phyloP scores from a whole-genome alignment of 1,140 invertebrate genomes.

The Drosophila pectinifera region DNA sequence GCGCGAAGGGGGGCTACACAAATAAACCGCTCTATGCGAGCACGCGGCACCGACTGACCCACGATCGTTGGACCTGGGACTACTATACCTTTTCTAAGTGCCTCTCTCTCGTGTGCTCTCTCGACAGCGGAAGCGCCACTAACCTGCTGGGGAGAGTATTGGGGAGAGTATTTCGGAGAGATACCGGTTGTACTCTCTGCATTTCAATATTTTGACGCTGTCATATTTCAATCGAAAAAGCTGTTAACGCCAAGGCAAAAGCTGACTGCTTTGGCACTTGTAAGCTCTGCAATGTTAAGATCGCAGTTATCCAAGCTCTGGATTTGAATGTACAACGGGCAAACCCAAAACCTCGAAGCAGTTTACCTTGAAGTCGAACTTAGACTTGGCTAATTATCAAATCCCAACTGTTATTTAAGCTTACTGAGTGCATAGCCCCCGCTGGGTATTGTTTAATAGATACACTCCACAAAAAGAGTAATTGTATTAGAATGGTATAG shows the following conservation, averaged over 20 bases:
- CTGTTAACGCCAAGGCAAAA: too few relatives aligned
- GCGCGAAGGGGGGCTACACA: constrained; percentile 8
- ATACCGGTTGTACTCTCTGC: constrained; percentile 20
- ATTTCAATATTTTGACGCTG: not conserved
- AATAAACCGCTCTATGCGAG: constrained; percentile 34
- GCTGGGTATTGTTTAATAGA: not conserved
- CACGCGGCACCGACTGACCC: constrained; percentile 54
- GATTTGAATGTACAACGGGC: not conserved
- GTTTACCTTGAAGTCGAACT: constrained; percentile 36
- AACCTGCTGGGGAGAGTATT: too few relatives aligned
- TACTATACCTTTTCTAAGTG: constrained; percentile 3
- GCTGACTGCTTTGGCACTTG: constrained; percentile 5
- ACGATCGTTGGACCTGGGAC: constrained; percentile 34
- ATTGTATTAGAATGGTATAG: not conserved
- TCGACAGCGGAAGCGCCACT: not conserved
- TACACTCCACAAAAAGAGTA: not conserved
- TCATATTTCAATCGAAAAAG: constrained; percentile 1
- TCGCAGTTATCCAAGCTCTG: constrained; percentile 11
- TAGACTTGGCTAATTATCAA: constrained; percentile 22
- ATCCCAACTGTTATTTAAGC: constrained; percentile 15
- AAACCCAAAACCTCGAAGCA: not conserved
- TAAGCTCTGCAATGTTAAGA: not conserved
- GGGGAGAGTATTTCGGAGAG: too few relatives aligned
- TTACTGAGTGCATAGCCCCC: constrained; percentile 2
- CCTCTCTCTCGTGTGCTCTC: constrained; percentile 1